These are phyloP conservation scores for Cyaniris semiargus DNA, from an alignment of 2,888 invertebrate genomes.

Conservation along the genomic window DNA sequence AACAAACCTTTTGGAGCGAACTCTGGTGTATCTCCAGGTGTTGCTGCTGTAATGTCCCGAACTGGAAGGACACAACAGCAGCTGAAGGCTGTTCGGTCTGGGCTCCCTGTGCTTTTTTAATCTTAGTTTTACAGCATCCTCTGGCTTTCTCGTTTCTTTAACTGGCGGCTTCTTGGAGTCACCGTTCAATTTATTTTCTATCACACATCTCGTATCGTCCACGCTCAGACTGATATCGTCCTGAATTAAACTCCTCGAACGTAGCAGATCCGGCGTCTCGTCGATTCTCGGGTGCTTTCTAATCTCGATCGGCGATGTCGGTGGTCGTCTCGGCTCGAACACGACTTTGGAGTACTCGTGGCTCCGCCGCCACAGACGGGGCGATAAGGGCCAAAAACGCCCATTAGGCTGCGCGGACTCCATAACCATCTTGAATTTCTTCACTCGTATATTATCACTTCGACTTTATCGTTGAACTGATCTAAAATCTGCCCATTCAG, in stretches of 20 bases:
- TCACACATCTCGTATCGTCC: slow-evolving; percentile 47
- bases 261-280: slow-evolving; percentile 63
- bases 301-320: slow-evolving; percentile 63
- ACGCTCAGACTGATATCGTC: slow-evolving; percentile 61
- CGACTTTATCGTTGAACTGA: slow-evolving; percentile 58
- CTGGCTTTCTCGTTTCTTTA: slow-evolving; percentile 58
- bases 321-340: slow-evolving; percentile 71
- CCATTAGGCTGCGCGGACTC: slow-evolving; percentile 67
- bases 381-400: slow-evolving; percentile 74
- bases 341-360: slow-evolving; percentile 74
- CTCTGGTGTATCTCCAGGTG: slow-evolving; percentile 74
- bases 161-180: slow-evolving; percentile 65
- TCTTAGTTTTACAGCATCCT: slow-evolving; percentile 67
- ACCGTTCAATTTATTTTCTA: slow-evolving; percentile 59
- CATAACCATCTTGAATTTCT: slow-evolving; percentile 67
- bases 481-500: background rate
- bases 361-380: slow-evolving; percentile 72
- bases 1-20: slow-evolving; percentile 70
- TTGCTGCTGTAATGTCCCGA: slow-evolving; percentile 74
- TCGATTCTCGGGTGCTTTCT: slow-evolving; percentile 52
- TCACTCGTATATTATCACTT: slow-evolving; percentile 36
- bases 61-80: slow-evolving; percentile 69
- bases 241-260: slow-evolving; percentile 61
- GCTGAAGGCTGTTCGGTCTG: slow-evolving; percentile 71
- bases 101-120: slow-evolving; percentile 69